Evolutionary conservation across 2,888 invertebrate species (phyloP), one percentile per base, ranked within the genome.

Genomic region (Drosophila falleni): DNA sequence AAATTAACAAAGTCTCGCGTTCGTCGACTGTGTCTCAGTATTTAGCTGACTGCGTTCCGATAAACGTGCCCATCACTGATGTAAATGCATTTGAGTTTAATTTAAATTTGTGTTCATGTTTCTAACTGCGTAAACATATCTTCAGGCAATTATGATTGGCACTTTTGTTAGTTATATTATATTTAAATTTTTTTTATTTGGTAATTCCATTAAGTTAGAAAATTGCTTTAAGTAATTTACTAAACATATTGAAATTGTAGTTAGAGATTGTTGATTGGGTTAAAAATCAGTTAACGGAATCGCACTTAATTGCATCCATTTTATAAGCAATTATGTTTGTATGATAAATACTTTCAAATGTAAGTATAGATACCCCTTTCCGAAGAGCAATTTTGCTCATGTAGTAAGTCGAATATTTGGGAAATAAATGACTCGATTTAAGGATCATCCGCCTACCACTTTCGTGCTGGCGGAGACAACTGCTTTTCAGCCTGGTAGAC

Each of bases 401-500:
- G 46, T 53, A 33, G 42, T 67, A 39, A 56, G 50, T 74, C 47
- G 58, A 47, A 60, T 50, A 56, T 49, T 60, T 60, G 42, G 16
- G 42, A 47, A 60, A 49, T 16, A 47, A 42, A 59, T 58, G 63
- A 63, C 41, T 74, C 33, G 41, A 41, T 16, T 37, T 39, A 9
- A 33, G 15, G 29, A 37, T 15, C 15, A 16, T 31, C 11, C 13
- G 16, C n/a, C 78, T 90, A 91, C 91, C 92, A 91, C 51, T 91
- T 89, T 60, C 89, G 84, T 15, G 81, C 77, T 15, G 82, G 87
- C 31, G 81, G 78, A 26, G 71, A 64, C 49, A 72, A 10, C 46
- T 90, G 87, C 66, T 89, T 81, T 44, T 88, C 90, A 3, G 81
- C 81, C 26, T 87, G 90, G 68, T 87, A 91, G 10, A 90, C 79